Evolutionary conservation across 1,140 invertebrate genomes (phyloP), one percentile per base, ranked within the genome.

Genomic region (Dendroctonus ponderosae): DNA sequence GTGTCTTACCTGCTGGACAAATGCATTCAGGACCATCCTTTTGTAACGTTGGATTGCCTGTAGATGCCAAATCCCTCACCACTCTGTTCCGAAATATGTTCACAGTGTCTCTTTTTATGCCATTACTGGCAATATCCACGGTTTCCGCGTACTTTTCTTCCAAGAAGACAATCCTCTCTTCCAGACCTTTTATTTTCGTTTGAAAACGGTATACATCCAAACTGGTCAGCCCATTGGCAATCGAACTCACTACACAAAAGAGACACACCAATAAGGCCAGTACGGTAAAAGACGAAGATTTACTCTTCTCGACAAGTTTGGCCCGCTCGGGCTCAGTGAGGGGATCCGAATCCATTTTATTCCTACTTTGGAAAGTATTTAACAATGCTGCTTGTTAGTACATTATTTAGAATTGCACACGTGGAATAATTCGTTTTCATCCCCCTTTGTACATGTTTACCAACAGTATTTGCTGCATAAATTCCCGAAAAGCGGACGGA

Each of bases 1-100:
- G 11, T 49, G n/a, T 46, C 9, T 59, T 74, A 79, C 77, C 77
- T 78, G 77, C 71, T 66, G 77, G 77, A 76, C 77, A 79, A 66
- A 76, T 68, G 67, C 77, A 79, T 70, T 79, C 77, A 6, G 75
- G 75, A 6, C 67, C 76, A 68, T 79, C 76, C 69, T 74, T 72
- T 37, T 70, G 56, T 26, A 40, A 39, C 7, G 50, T 43, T 6
- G 11, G 46, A 51, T 44, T n/a, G 44, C 51, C 49, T 41, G 43
- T 62, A 15, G 46, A 44, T 14, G 62, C 58, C 39, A 71, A 61
- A 70, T 76, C 74, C 64, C 77, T 74, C 11, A 48, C 54, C 15
- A 74, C 69, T 51, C 77, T 67, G 48, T 70, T 67, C 60, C 72
- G 65, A 12, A 75, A 48, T 26, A 72, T 71, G 5, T 71, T 50